Conservation (phyloP, 2,797 vertebrate genomes). For the Leptoclinus maculatus region DNA sequence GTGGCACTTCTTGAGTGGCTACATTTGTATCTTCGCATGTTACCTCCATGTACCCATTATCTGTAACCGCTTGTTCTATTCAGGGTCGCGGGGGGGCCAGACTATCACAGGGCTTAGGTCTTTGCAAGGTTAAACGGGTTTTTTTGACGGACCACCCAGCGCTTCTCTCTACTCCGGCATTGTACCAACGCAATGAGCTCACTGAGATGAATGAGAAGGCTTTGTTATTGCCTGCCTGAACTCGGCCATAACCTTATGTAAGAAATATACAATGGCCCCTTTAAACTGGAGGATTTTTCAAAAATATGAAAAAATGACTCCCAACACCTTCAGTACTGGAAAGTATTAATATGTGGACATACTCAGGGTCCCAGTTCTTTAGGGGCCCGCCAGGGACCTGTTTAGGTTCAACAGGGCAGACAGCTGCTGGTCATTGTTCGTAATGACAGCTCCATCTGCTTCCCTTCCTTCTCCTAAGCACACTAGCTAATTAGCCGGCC, state of each 20-base stretch:
- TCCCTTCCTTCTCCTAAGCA: slow-evolving; percentile 83
- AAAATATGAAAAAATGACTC: neutral
- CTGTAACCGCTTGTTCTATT: too few relatives aligned
- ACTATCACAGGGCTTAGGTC: neutral
- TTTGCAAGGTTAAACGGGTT: neutral
- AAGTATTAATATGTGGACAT: slow-evolving; percentile 33
- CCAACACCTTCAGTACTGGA: neutral
- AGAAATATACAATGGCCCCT: neutral
- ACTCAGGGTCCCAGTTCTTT: slow-evolving; percentile 71
- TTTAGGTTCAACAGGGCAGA: slow-evolving; percentile 87
- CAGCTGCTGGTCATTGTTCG: slow-evolving; percentile 94
- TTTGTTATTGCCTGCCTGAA: neutral
- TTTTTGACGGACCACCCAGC: neutral
- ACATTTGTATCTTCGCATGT: neutral
- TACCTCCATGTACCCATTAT: neutral
- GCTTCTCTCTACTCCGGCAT: neutral
- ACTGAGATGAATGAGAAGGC: neutral
- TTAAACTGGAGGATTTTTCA: neutral
- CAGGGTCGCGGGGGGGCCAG: too few relatives aligned
- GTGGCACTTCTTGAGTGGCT: neutral
- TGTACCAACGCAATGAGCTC: neutral
- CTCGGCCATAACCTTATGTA: neutral
- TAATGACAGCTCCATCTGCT: slow-evolving; percentile 93
- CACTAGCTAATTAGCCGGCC: slow-evolving; percentile 90
- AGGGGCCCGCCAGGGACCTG: slow-evolving; percentile 74